Evolutionary conservation across 2,888 invertebrate genomes (phyloP), one percentile per base, ranked within the genome.

Genomic region (Apamea anceps): DNA sequence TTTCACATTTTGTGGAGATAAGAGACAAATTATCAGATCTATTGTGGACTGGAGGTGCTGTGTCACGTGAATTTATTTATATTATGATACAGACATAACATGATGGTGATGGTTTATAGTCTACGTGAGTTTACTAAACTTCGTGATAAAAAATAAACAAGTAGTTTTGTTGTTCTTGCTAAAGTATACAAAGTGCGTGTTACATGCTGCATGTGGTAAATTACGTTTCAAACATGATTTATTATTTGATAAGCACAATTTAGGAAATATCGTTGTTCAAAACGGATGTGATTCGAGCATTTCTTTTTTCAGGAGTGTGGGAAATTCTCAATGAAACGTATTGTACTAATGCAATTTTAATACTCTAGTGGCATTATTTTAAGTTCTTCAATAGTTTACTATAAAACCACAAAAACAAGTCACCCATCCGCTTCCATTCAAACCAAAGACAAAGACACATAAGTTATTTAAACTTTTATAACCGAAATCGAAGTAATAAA

Each of bases 31-130:
- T 70, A 77, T 81, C 51, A 76, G 54, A 85, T 80, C 80, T 83
- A 79, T 83, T 85, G 81, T 88, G 77, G 37, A 28, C 60, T 75
- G 62, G 51, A 45, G 65, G 57, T 79, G 62, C 67, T 74, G 63
- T 72, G 25, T 10, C 72, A 45, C 51, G 62, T 32, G 63, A 71
- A 15, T 67, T 72, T 66, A 72, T 84, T 73, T 84, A 84, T 68
- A n/a, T 32, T 84, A 13, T 28, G 37, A 75, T 62, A 51, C 10
- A 57, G 42, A 51, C 54, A 70, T 32, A 62, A 28, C 28, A 60
- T 15, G 32, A 37, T 60, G 48, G 48, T 15, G 32, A 45, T 60
- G 48, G 57, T 65, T 28, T 15, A 65, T 63, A 62, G 45, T 54
- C 37, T 62, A 65, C 54, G 48, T 57, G 28, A 60, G 42, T 72